Base-by-base conservation (phyloP, 1,140 invertebrate genomes). In the Papilio polyxenes region DNA sequence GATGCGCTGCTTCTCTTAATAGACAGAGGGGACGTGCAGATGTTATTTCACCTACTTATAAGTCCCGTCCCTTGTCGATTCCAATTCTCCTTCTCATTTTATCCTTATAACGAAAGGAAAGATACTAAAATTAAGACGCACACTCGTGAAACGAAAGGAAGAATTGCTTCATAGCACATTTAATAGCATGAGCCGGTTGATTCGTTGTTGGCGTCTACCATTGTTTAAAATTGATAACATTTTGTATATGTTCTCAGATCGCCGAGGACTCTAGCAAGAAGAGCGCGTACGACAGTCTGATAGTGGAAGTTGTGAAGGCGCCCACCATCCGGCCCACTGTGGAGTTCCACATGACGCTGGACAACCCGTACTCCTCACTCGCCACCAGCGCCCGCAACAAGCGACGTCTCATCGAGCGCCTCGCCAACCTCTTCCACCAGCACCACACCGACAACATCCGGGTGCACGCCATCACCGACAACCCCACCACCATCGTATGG, bases 311-410 rank as follows among this genome's bases (percentile, higher is more conserved):
- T 0, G 91, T 95, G 56, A 93, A 95, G 53, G 91, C 96, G 8
- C 92, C 96, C 78, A 89, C 94, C 75, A 94, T 95, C 91, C 86
- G 95, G 89, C 87, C 91, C 87, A 95, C 87, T 91, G 97, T 91
- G 95, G 96, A 90, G 87, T 98, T 98, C 88, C 96, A 96, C 75
- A 97, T 98, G 95, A 97, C 96, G 2, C 90, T 99, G 84, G 96
- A 97, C 78, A 96, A 96, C 31, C 95, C 96, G 0, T 97, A 97
- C 89, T 95, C 97, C 6, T 92, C 95, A 3, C 98, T 99, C 81
- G 95, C 95, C 6, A 94, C 96, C 76, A 97, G 96, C 81, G 96
- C 98, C 0, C 87, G 92, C 15, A 94, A 96, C 89, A 96, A 97
- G 89, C 95, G 97, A 5, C 96, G 97, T 87, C 97, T 99, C 85